Evolutionary conservation across 37 sponge, comb jelly and placozoan genomes (phyloP).

Genomic region (Diacarnus erythraeanus): DNA sequence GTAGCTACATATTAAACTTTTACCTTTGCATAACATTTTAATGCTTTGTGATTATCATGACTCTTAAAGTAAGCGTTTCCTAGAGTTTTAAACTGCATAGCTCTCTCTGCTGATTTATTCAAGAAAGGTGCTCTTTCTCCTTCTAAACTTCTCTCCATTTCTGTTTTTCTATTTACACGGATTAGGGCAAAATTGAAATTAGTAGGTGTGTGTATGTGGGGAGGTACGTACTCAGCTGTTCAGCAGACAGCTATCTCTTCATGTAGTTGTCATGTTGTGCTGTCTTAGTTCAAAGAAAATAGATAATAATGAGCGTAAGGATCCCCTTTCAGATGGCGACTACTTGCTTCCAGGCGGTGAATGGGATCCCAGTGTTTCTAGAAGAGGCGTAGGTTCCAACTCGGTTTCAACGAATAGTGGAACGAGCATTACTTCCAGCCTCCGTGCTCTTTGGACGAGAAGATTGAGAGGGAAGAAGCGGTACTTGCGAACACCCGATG

Average conservation of each 20-base stretch:
- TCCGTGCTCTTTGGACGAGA: background rate
- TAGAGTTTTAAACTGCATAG: conserved; percentile 1
- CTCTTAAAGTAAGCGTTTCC: conserved; percentile 29
- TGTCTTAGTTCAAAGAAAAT: too few relatives aligned
- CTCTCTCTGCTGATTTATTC: conserved; percentile 16
- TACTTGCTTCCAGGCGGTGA: conserved; percentile 45
- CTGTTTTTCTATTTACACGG: too few relatives aligned
- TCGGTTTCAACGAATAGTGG: background rate
- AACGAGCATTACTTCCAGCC: background rate
- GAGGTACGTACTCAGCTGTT: too few relatives aligned
- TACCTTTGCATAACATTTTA: conserved; percentile 36
- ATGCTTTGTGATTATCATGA: background rate
- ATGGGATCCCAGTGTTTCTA: conserved; percentile 34
- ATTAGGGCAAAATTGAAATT: too few relatives aligned
- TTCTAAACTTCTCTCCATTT: background rate
- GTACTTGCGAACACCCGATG: background rate
- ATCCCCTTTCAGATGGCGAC: conserved; percentile 28
- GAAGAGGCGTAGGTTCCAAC: background rate
- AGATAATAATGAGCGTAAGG: too few relatives aligned
- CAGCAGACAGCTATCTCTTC: too few relatives aligned
- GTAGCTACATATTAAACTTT: background rate
- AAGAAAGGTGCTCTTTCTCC: too few relatives aligned
- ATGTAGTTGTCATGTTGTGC: too few relatives aligned
- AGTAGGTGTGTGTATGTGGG: too few relatives aligned
- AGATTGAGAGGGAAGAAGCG: background rate